Percentiles rank a stretch among this genome's conserved stretches.
Conservation (phyloP, 2,797 vertebrate genomes). For the Diceros bicornis region DNA sequence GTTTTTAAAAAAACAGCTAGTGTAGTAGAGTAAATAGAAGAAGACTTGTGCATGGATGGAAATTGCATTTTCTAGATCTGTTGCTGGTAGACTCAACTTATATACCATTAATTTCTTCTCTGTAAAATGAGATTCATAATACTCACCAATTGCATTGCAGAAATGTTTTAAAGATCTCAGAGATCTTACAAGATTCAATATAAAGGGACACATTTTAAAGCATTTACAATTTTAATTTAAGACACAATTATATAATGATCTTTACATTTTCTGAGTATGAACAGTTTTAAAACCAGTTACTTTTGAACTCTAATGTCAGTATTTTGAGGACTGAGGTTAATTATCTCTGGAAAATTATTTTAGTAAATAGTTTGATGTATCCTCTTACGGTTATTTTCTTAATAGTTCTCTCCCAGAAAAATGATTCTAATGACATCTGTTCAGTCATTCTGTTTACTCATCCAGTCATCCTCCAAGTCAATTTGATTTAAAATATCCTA, state of each 20-base stretch:
- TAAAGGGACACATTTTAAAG: background rate
- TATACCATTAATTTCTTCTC: background rate
- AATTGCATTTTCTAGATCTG: background rate
- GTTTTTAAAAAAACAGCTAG: background rate
- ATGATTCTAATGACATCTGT: background rate
- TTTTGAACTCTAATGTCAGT: background rate
- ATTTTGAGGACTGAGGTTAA: slow-evolving; percentile 34
- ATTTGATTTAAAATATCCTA: slow-evolving; percentile 24
- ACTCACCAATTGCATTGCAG: background rate
- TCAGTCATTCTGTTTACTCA: background rate
- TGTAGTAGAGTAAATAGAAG: slow-evolving; percentile 9
- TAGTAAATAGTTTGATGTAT: slow-evolving; percentile 9
- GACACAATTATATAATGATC: background rate
- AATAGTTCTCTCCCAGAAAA: slow-evolving; percentile 15
- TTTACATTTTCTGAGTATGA: background rate
- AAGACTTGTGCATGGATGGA: background rate
- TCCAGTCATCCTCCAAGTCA: background rate
- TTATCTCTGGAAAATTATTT: slow-evolving; percentile 5
- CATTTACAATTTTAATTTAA: background rate
- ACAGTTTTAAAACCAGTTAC: background rate
- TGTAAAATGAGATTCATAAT: slow-evolving; percentile 18
- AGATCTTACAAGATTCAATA: background rate
- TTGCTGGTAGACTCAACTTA: slow-evolving; percentile 40
- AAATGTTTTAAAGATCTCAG: slow-evolving; percentile 53
- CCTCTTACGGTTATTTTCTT: background rate